Evolutionary conservation across 2,888 invertebrate genomes (phyloP).

Genomic region (Cosmia trapezina): DNA sequence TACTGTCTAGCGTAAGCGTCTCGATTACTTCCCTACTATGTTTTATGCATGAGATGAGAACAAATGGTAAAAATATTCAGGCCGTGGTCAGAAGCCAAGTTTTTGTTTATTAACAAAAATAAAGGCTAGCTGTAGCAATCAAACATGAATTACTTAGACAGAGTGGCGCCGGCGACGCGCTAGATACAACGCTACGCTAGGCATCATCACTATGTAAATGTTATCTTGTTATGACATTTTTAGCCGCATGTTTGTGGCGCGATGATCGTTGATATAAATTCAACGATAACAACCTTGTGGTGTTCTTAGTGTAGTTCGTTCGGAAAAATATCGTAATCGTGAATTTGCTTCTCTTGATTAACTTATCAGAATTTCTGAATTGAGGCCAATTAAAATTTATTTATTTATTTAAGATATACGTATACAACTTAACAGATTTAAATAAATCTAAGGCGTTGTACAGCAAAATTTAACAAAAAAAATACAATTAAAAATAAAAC

Average conservation of each 20-base stretch:
- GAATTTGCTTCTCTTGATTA: not conserved
- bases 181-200: conserved; percentile 37
- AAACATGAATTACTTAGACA: conserved; percentile 64
- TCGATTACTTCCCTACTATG: conserved; percentile 68
- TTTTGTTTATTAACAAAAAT: conserved; percentile 62
- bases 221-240: conserved; percentile 57
- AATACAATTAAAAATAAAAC: too few relatives aligned
- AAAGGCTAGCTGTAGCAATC: conserved; percentile 63
- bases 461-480: too few relatives aligned
- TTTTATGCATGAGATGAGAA: conserved; percentile 78
- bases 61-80: conserved; percentile 68
- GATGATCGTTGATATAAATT: conserved; percentile 43
- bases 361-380: not conserved
- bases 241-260: conserved; percentile 45
- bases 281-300: conserved; percentile 10
- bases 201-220: conserved; percentile 63
- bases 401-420: too few relatives aligned
- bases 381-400: not conserved
- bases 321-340: not conserved
- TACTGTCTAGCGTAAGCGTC: conserved; percentile 60
- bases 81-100: conserved; percentile 65
- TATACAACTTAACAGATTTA: too few relatives aligned
- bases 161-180: conserved; percentile 59
- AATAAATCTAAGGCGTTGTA: too few relatives aligned
- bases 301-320: conserved; percentile 4